These are phyloP conservation scores for Aegithalos caudatus DNA, from an alignment of 2,113 vertebrate genomes.

Conservation along the genomic window DNA sequence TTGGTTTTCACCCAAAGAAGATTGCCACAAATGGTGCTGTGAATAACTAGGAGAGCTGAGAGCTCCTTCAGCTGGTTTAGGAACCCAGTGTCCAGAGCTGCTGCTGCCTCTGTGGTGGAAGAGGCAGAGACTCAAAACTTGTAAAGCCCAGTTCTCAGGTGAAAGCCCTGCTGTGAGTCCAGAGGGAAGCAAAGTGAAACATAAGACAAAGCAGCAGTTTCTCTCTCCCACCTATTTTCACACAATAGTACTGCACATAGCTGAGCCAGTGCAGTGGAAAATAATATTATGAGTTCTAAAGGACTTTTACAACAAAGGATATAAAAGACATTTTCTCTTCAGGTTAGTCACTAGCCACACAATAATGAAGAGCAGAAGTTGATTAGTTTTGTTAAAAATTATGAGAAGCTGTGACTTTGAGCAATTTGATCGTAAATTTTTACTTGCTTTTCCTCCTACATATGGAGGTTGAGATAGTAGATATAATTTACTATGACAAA, in stretches of 20 bases:
- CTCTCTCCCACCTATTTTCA: not conserved
- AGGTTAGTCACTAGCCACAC: not conserved
- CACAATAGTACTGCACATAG: not conserved
- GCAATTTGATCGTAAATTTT: not conserved
- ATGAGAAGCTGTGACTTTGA: not conserved
- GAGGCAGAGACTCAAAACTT: not conserved
- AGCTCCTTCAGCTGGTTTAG: not conserved
- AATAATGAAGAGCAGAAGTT: not conserved
- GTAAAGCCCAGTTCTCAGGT: not conserved
- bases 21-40: not conserved
- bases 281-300: not conserved
- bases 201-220: not conserved
- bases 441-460: not conserved
- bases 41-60: not conserved
- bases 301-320: not conserved
- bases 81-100: not conserved
- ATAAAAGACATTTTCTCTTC: not conserved
- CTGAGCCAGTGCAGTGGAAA: not conserved
- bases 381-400: not conserved
- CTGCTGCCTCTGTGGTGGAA: not conserved
- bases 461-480: not conserved
- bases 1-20: not conserved
- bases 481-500: slow-evolving; percentile 28
- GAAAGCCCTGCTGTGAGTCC: not conserved
- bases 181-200: not conserved